phyloP scores from a whole-genome alignment of 2,113 vertebrate species.

The Uria lomvia region DNA sequence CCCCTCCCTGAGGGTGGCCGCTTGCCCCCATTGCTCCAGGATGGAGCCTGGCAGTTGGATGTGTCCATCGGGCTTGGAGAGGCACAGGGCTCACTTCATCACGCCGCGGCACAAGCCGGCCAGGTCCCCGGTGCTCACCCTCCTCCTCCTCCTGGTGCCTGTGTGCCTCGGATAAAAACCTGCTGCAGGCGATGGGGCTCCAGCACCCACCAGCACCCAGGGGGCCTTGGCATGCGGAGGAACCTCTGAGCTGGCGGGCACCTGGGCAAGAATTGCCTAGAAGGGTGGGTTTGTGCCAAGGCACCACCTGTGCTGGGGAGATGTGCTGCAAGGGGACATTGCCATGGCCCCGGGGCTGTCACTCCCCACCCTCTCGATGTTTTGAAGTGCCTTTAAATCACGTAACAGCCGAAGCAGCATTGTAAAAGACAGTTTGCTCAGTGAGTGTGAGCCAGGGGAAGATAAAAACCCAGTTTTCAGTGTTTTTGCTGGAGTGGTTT shows the following conservation, averaged over 20 bases:
- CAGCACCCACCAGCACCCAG: not conserved
- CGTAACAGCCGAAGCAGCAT: not conserved
- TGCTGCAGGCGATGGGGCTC: not conserved
- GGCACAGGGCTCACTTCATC: not conserved
- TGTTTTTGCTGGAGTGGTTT: not conserved
- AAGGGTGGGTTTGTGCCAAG: not conserved
- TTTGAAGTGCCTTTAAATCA: not conserved
- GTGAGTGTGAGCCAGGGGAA: not conserved
- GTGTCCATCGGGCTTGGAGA: not conserved
- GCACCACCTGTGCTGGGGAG: not conserved
- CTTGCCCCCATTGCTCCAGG: not conserved
- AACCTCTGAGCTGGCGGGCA: not conserved
- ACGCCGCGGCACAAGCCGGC: fast-evolving
- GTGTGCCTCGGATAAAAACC: not conserved
- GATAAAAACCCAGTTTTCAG: fast-evolving
- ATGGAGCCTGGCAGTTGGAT: not conserved
- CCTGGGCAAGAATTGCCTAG: not conserved
- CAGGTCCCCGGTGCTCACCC: fast-evolving
- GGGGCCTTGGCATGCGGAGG: not conserved
- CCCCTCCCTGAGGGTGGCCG: not conserved
- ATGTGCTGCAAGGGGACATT: not conserved
- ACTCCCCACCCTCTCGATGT: fast-evolving
- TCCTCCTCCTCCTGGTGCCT: not conserved
- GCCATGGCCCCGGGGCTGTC: not conserved
- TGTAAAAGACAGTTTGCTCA: not conserved